Conservation (phyloP, 2,113 vertebrate genomes). For the Passer montanus region DNA sequence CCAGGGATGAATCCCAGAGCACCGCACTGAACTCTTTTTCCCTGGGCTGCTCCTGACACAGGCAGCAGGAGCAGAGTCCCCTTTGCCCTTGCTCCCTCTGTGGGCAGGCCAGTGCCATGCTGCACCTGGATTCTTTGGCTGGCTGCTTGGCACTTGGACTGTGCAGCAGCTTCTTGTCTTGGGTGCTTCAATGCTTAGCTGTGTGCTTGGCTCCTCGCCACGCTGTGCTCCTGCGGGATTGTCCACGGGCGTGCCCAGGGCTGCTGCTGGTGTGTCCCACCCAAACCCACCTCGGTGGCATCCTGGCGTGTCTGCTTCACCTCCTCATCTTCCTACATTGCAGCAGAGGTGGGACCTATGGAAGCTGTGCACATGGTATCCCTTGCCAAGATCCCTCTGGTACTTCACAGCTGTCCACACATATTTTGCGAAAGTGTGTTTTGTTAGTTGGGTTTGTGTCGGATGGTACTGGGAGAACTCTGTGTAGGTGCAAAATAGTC, state of each 20-base stretch:
- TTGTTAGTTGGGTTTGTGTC: not conserved
- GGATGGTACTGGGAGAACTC: not conserved
- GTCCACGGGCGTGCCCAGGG: not conserved
- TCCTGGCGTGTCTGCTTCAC: not conserved
- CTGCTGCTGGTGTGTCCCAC: not conserved
- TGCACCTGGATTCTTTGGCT: not conserved
- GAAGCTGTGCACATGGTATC: not conserved
- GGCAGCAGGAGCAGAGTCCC: not conserved
- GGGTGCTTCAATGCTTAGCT: not conserved
- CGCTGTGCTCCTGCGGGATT: not conserved
- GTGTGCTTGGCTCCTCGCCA: not conserved
- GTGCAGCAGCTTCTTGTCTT: not conserved
- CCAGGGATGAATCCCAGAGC: not conserved
- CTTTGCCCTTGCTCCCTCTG: not conserved
- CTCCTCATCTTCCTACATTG: not conserved
- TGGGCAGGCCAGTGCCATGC: not conserved
- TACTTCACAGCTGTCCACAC: not conserved
- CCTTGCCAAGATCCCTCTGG: not conserved
- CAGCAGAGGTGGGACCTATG: not conserved
- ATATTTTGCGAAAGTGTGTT: not conserved
- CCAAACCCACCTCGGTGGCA: not conserved
- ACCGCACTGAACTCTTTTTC: not conserved
- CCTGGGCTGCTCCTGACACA: not conserved
- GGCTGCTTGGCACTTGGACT: rapidly evolving
- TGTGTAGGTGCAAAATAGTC: not conserved